A percentile compares a stretch with the other conserved stretches of the same genome.
These are phyloP conservation scores for Brenthis hecate DNA, from an alignment of 2,888 invertebrate species.

Conservation along the genomic window DNA sequence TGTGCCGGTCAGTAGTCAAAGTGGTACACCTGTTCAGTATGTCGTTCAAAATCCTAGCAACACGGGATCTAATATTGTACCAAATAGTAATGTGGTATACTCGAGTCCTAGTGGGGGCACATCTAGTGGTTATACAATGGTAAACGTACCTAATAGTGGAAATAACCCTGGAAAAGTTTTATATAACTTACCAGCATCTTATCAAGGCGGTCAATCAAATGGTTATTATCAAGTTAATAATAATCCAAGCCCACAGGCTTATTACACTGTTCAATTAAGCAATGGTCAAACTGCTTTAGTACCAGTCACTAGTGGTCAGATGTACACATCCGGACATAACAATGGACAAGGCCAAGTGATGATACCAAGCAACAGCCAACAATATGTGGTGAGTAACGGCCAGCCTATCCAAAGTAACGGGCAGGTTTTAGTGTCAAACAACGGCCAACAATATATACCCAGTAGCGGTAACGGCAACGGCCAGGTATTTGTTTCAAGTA, in stretches of 20 bases:
- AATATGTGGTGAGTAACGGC: constrained; percentile 10
- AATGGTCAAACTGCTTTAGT: constrained; percentile 35
- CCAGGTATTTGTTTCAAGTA: not conserved
- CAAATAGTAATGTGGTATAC: constrained; percentile 20
- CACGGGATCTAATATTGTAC: constrained; percentile 5
- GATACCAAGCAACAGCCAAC: constrained; percentile 11
- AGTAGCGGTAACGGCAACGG: not conserved
- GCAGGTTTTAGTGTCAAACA: constrained; percentile 3
- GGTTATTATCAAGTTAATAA: constrained; percentile 6
- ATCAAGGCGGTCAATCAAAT: constrained; percentile 4
- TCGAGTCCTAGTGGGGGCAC: constrained; percentile 20
- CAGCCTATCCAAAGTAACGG: constrained; percentile 7
- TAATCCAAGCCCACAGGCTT: constrained; percentile 11
- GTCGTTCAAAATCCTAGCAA: constrained; percentile 11
- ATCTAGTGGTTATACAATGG: constrained; percentile 17
- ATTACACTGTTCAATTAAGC: constrained; percentile 30
- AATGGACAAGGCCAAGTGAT: constrained; percentile 12
- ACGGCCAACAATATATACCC: not conserved
- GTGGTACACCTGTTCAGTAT: constrained; percentile 1
- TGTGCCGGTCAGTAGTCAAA: not conserved
- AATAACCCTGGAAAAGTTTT: constrained; percentile 9
- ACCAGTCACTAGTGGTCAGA: constrained; percentile 23
- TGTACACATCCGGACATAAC: constrained; percentile 2
- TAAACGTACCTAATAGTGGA: constrained; percentile 22
- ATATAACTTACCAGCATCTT: not conserved